Evolutionary conservation across 2,113 vertebrate genomes (phyloP), one percentile per base, ranked within the genome.

Genomic region (Megaleporinus macrocephalus): DNA sequence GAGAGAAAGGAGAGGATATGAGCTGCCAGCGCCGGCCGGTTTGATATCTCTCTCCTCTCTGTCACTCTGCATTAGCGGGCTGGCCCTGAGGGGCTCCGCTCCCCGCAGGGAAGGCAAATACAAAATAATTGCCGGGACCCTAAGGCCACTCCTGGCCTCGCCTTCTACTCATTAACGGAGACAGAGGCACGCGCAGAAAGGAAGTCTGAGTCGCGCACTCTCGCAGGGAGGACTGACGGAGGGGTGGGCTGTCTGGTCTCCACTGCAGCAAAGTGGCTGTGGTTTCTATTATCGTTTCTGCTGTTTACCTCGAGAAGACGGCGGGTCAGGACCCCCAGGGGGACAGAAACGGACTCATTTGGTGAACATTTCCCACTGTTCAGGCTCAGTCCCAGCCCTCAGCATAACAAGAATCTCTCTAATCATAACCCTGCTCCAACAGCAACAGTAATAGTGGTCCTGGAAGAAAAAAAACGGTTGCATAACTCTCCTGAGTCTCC

Each of bases 31-130:
- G 18, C 49, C 66, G 53, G 69, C 29, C 69, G 68, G 47, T 78
- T 77, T 85, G 80, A 82, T 74, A 66, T 82, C 80, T 85, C 70
- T 68, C 84, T 76, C 62, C 30, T 85, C 49, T 74, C 84, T 75
- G 84, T 85, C 84, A 79, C 80, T 79, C 65, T 29, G 62, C 30
- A 82, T 85, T 82, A 85, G 44, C 29, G 3, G 62, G 27, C 72
- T 13, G 77, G 26, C 73, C 63, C 76, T 69, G 66, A 82, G 63
- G 65, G 26, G 71, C 68, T 82, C 29, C 63, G 44, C 30, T 85
- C 55, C 63, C 70, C 0, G 36, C 41, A 69, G 26, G 12, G 61
- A 71, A 84, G 57, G 78, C 74, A 81, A 74, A 79, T n/a, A 75
- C 51, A 71, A 74, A 85, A 82, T 79, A 79, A 79, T 82, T 79